A percentile compares a stretch with the other conserved stretches of the same genome.
Evolutionary conservation across 2,797 vertebrate species (phyloP).

Genomic region (Xenops minutus): DNA sequence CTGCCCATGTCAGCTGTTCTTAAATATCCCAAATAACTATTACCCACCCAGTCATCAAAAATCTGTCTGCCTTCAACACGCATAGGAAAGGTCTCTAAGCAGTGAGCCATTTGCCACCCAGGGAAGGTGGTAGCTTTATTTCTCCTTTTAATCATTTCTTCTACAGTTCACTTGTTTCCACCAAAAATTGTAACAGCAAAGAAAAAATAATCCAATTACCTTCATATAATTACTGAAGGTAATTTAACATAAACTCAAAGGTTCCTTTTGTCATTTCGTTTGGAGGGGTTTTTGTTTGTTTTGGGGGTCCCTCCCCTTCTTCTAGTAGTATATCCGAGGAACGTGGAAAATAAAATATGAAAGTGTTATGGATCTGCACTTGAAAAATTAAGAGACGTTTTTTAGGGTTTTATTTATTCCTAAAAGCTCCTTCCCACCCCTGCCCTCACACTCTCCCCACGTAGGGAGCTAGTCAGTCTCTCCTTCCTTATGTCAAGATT

Average conservation of each 20-base stretch:
- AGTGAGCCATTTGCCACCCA: not conserved
- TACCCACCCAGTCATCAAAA: not conserved
- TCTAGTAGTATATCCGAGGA: not conserved
- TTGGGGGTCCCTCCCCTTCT: not conserved
- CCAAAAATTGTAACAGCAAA: not conserved
- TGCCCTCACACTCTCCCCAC: fast-evolving
- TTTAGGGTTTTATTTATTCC: not conserved
- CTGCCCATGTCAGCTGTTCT: not conserved
- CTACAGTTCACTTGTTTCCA: not conserved
- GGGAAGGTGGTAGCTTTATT: not conserved
- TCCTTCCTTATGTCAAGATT: not conserved
- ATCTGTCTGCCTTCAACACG: fast-evolving
- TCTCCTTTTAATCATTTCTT: not conserved
- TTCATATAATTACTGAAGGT: not conserved
- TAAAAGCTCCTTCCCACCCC: not conserved
- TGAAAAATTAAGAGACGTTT: not conserved
- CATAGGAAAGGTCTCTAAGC: not conserved
- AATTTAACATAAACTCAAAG: not conserved
- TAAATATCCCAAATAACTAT: not conserved
- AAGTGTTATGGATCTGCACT: not conserved
- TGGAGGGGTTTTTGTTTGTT: not conserved
- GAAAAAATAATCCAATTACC: not conserved
- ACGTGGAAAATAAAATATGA: fast-evolving
- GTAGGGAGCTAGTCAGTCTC: not conserved
- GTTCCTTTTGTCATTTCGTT: not conserved